A percentile compares a stretch with the other conserved stretches of the same genome.
These are phyloP conservation scores for Hypomecis atomaria DNA, from an alignment of 2,888 invertebrate genomes.

Conservation along the genomic window DNA sequence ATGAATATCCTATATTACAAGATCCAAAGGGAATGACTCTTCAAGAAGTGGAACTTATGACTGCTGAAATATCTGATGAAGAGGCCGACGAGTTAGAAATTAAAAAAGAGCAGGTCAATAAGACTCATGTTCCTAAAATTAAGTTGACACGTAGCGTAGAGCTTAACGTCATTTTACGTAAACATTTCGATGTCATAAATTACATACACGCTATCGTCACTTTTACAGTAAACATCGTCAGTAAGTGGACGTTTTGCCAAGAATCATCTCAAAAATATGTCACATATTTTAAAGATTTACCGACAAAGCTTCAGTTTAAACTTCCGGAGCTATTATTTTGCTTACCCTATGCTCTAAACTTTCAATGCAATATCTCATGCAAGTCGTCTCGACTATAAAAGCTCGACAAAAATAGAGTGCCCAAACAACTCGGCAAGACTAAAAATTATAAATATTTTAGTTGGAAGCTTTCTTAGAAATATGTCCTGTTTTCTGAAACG, in stretches of 20 bases:
- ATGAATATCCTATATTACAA: conserved; percentile 61
- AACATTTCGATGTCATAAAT: conserved; percentile 2
- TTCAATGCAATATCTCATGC: conserved; percentile 15
- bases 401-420: conserved; percentile 21
- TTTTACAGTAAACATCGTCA: conserved; percentile 18
- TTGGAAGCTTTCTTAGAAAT: conserved; percentile 13
- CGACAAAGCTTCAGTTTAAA: conserved; percentile 15
- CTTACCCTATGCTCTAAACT: conserved; percentile 14
- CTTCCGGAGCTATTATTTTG: conserved; percentile 18
- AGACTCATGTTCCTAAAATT: neutral
- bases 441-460: conserved; percentile 20
- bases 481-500: conserved; percentile 11
- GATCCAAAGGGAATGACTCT: conserved; percentile 68
- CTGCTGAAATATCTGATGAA: conserved; percentile 57
- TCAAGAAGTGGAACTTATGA: conserved; percentile 70
- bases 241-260: conserved; percentile 14
- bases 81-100: conserved; percentile 38
- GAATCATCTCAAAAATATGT: conserved; percentile 15
- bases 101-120: conserved; percentile 21
- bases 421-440: conserved; percentile 15
- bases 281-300: conserved; percentile 27
- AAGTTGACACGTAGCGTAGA: neutral
- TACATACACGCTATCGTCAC: neutral
- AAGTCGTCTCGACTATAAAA: conserved; percentile 13
- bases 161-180: conserved; percentile 13